Evolutionary conservation across 2,797 vertebrate genomes (phyloP).

Genomic region (Dromococcyx pavoninus): DNA sequence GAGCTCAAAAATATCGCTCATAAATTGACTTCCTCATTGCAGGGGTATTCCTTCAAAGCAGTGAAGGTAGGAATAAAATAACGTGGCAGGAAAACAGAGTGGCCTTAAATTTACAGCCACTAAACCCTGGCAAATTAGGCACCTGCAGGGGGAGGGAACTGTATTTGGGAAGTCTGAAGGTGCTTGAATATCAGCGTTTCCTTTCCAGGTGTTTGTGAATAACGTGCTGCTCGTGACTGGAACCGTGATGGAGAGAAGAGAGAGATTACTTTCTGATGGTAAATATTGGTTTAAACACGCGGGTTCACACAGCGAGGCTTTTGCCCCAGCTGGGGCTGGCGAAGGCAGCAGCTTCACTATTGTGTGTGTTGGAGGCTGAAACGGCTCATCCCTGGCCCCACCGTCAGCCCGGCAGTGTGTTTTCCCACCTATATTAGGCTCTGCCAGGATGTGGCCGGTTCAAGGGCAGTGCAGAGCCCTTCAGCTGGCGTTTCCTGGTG

Average conservation of each 20-base stretch:
- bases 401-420: rapidly evolving
- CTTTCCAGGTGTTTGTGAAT: not conserved
- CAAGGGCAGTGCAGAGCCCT: not conserved
- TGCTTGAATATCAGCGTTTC: not conserved
- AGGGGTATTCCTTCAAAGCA: rapidly evolving
- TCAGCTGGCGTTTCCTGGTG: rapidly evolving
- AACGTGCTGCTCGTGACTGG: not conserved
- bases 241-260: not conserved
- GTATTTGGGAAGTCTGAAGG: not conserved
- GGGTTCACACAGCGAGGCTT: not conserved
- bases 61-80: not conserved
- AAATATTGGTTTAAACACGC: rapidly evolving
- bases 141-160: not conserved
- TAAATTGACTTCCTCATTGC: not conserved
- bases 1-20: not conserved
- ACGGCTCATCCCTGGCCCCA: rapidly evolving
- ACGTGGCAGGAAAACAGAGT: not conserved
- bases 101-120: not conserved
- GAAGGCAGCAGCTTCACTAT: not conserved
- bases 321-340: not conserved
- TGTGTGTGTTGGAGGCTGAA: not conserved
- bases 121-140: not conserved
- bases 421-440: not conserved
- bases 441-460: not conserved
- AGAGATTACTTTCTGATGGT: not conserved